Evolutionary conservation across 2,113 vertebrate genomes (phyloP), one percentile per base, ranked within the genome.

Genomic region (Otis tarda): DNA sequence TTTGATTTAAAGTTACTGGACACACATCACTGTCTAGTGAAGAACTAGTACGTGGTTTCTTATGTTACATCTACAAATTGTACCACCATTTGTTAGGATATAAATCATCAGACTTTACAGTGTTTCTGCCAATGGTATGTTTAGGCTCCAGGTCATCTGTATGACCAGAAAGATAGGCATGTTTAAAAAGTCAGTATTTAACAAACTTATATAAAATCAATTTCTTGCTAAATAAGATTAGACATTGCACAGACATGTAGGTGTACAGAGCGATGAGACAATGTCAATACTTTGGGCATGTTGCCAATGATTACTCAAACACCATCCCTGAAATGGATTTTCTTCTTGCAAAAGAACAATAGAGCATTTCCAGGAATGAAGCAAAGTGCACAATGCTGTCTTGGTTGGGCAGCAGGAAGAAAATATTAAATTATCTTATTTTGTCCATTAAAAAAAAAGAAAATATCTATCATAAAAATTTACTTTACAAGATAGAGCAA

Each of bases 1-100:
- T 83, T 83, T 90, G 71, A 93, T 94, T 93, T 90, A 86, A 53
- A 25, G 65, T 85, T 85, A 65, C 64, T 86, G 55, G 80, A 59
- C 60, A 81, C 18, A 56, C 19, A 89, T 63, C 71, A 49, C 30
- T 89, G 83, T 71, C 83, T 81, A 71, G 31, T 52, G 63, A 86
- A 63, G 52, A 94, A 83, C 22, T 30, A 69, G 41, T 20, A 65
- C n/a, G 33, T 27, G 11, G 20, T 78, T 90, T 28, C 37, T 53
- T 43, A 75, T 1, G 5, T 69, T 86, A 43, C n/a, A 74, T 30
- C 70, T 67, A 87, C 53, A 63, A 77, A 68, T 78, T 57, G 16
- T 68, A 64, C 14, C 6, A 53, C 20, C 35, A 43, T 92, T 81
- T 81, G 31, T n/a, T 31, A 60, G 21, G 23, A 60, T 27, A 90